Evolutionary conservation across 2,797 vertebrate species (phyloP).

Genomic region (Syngnathus acus): DNA sequence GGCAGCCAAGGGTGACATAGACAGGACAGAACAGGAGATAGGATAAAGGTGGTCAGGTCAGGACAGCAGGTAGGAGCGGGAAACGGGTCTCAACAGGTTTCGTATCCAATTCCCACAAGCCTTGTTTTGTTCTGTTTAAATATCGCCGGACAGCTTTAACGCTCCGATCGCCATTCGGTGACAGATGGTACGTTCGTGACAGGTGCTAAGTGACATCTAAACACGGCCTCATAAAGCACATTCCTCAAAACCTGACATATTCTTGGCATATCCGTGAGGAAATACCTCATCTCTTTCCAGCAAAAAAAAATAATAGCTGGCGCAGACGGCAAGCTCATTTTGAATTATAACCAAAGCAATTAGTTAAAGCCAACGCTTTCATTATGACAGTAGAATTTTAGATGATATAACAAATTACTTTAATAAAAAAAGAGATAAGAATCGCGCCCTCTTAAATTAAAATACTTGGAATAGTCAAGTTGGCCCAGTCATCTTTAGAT

Average conservation of each 20-base stretch:
- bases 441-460: conserved; percentile 29
- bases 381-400: conserved; percentile 20
- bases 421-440: conserved; percentile 33
- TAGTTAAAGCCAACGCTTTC: conserved; percentile 22
- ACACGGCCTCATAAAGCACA: conserved; percentile 6
- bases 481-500: conserved; percentile 28
- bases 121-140: neutral
- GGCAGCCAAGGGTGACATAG: conserved; percentile 50
- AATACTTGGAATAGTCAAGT: conserved; percentile 35
- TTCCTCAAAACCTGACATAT: conserved; percentile 4
- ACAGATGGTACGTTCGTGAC: neutral
- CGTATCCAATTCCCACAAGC: conserved; percentile 27
- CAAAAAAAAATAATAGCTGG: conserved; percentile 1
- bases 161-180: neutral
- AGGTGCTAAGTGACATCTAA: conserved; percentile 15
- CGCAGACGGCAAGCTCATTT: conserved; percentile 12
- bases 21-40: conserved; percentile 21
- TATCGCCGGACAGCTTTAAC: neutral
- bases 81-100: conserved; percentile 22
- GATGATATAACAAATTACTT: conserved; percentile 34
- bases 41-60: conserved; percentile 14
- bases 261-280: neutral
- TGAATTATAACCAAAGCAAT: conserved; percentile 27
- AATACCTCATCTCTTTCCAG: neutral
- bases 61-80: conserved; percentile 51